Conservation (phyloP, 2,888 invertebrate species). For the Phrixothrix hirtus region DNA sequence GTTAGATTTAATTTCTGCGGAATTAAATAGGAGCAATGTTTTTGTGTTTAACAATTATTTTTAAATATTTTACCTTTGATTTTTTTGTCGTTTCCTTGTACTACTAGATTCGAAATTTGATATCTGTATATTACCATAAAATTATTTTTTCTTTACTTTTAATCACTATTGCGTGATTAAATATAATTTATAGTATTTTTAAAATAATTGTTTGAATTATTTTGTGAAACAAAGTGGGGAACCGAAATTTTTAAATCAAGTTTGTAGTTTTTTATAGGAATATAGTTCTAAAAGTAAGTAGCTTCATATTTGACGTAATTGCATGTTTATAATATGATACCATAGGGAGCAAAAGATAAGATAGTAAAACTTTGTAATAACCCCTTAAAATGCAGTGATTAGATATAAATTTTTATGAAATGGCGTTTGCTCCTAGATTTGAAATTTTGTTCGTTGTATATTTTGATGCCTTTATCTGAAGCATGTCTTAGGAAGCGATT, state of each 20-base stretch:
- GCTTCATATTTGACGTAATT: conserved; percentile 10
- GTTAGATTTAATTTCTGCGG: background rate
- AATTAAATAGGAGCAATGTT: background rate
- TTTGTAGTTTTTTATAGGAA: too few relatives aligned
- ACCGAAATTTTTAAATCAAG: too few relatives aligned
- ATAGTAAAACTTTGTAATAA: conserved; percentile 13
- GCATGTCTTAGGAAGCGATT: too few relatives aligned
- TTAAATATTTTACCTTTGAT: background rate
- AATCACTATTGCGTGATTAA: background rate
- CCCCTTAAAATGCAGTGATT: conserved; percentile 9
- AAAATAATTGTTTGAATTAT: background rate
- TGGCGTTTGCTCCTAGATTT: too few relatives aligned
- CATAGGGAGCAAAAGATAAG: conserved; percentile 12
- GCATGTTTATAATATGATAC: conserved; percentile 18
- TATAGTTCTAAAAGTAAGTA: background rate
- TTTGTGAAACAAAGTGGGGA: too few relatives aligned
- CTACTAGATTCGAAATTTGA: background rate
- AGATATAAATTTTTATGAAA: conserved; percentile 10
- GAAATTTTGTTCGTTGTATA: too few relatives aligned
- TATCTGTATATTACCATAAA: background rate
- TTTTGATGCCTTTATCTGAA: too few relatives aligned
- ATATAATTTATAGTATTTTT: background rate
- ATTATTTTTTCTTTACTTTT: background rate
- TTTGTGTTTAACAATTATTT: background rate
- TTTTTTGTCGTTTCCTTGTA: background rate